Conservation (phyloP, 2,888 invertebrate genomes). For the Cosmopolites sordidus region DNA sequence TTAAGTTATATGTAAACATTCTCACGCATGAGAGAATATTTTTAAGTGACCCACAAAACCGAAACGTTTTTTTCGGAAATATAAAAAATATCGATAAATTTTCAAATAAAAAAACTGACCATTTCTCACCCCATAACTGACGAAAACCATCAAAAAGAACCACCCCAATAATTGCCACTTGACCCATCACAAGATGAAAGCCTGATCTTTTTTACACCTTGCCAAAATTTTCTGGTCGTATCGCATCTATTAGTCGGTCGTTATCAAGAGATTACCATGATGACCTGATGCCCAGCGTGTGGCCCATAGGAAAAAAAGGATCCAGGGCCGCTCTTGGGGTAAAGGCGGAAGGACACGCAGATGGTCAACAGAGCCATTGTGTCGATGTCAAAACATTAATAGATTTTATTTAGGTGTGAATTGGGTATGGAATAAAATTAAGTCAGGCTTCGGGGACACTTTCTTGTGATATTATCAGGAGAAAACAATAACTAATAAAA, state of each 20-base stretch:
- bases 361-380: neutral
- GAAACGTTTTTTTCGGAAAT: no score
- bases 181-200: neutral
- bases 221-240: neutral
- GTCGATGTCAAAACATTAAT: neutral
- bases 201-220: neutral
- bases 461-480: no score
- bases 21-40: no score
- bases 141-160: no score
- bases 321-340: neutral
- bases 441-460: no score
- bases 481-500: no score
- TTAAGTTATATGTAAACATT: no score
- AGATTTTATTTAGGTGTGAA: neutral
- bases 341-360: neutral
- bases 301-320: neutral
- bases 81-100: no score
- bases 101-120: no score
- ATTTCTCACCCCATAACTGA: no score
- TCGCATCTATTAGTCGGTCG: neutral
- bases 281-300: conserved; percentile 1
- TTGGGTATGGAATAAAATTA: neutral
- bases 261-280: neutral
- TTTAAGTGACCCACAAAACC: no score
- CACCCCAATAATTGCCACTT: neutral